Evolutionary conservation across 2,797 vertebrate genomes (phyloP), one percentile per base, ranked within the genome.

Genomic region (Tachyglossus aculeatus): DNA sequence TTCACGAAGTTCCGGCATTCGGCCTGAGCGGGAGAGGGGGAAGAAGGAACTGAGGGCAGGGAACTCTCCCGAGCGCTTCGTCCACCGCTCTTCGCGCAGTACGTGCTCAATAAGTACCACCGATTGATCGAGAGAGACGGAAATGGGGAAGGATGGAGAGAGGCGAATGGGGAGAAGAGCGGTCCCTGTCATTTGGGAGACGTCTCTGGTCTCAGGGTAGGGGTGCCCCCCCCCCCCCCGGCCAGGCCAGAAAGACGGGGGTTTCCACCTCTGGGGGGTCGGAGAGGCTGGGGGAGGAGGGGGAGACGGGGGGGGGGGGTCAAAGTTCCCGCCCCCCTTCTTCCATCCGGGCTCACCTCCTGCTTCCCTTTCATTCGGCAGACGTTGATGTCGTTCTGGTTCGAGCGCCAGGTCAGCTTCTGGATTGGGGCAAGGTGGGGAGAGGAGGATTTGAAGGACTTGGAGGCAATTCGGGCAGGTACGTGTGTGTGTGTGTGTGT

Each of bases 311-410:
- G 29, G 40, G 31, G 60, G 12, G 39, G 8, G 13, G 16, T 16
- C 50, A n/a, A n/a, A n/a, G n/a, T n/a, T n/a, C n/a, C n/a, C n/a
- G n/a, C n/a, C n/a, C n/a, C n/a, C n/a, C n/a, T n/a, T n/a, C 18
- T 11, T 19, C 15, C 40, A 45, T 18, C 11, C 4, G 18, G 36
- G 43, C 72, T 69, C 80, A 98, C 97, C 95, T 98, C 96, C 14
- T 96, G 96, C 43, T 98, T 98, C 71, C 97, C 97, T 88, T 98
- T 98, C 97, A 98, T 98, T 59, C 95, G 89, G 85, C 97, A 98
- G 90, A 98, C 96, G 82, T 95, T 91, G 85, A 98, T 98, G 91
- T 98, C 96, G 5, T 96, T 95, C 81, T 95, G 96, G 70, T 97
- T 98, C 0, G 97, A 97, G 76, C 89, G 94, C 97, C 97, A 98